Evolutionary conservation across 1,140 invertebrate species (phyloP).

Genomic region (Linepithema humile): DNA sequence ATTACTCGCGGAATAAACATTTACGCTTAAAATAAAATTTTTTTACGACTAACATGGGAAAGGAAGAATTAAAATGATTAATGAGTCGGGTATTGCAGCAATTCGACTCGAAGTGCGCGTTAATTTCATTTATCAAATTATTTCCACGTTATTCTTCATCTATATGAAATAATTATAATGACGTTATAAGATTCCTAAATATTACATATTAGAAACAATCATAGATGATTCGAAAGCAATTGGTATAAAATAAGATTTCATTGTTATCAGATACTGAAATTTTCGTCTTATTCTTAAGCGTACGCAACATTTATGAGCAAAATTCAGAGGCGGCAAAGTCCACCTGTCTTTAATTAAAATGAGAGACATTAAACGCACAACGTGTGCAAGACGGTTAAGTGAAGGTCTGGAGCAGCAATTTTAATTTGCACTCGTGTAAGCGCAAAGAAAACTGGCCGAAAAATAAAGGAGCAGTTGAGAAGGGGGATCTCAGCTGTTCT

Average conservation of each 20-base stretch:
- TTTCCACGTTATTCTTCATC: not conserved
- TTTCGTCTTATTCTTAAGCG: not conserved
- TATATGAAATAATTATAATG: not conserved
- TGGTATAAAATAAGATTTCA: not conserved
- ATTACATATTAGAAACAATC: not conserved
- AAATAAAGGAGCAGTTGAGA: not conserved
- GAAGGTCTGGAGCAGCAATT: not conserved
- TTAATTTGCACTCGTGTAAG: slow-evolving; percentile 14
- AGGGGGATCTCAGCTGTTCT: not conserved
- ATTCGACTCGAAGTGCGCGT: not conserved
- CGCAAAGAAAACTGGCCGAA: not conserved
- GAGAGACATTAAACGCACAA: not conserved
- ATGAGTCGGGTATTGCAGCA: not conserved
- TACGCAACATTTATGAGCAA: not conserved
- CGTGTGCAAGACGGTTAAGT: not conserved
- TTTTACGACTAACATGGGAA: not conserved
- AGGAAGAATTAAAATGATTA: not conserved
- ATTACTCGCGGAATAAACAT: not conserved
- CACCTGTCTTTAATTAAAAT: slow-evolving; percentile 48
- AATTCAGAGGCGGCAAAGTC: not conserved
- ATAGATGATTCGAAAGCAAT: not conserved
- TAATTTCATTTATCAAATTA: not conserved
- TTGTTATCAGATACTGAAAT: not conserved
- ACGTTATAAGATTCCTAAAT: not conserved
- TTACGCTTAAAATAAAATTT: slow-evolving; percentile 25